phyloP scores from a whole-genome alignment of 2,888 invertebrate genomes.

The Apodemia hepburni region DNA sequence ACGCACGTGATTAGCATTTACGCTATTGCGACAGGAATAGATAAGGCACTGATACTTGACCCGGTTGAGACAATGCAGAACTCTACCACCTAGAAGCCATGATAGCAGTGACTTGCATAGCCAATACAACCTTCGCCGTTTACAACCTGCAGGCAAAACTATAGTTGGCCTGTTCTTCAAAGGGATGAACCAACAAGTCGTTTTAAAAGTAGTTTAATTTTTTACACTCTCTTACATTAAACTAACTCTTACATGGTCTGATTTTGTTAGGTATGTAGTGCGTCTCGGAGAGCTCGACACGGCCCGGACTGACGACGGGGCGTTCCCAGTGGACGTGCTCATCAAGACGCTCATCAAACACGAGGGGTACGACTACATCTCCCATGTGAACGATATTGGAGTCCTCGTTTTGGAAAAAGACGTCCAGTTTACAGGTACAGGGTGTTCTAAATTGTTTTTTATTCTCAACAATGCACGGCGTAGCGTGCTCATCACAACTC shows the following conservation, averaged over 20 bases:
- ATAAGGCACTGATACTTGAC: too few species aligned
- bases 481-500: neutral
- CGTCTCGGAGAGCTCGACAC: conserved; percentile 90
- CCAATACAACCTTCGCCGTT: too few species aligned
- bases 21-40: too few species aligned
- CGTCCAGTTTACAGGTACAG: conserved; percentile 68
- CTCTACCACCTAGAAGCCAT: too few species aligned
- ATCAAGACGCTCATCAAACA: conserved; percentile 83
- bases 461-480: neutral
- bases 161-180: too few species aligned
- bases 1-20: too few species aligned
- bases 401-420: conserved; percentile 82
- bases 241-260: neutral
- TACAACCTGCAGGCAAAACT: too few species aligned
- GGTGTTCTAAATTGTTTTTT: neutral
- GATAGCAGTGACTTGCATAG: too few species aligned
- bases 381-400: conserved; percentile 89
- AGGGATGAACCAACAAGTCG: too few species aligned
- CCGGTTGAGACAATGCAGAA: too few species aligned
- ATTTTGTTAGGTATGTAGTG: conserved; percentile 78
- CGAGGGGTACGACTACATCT: conserved; percentile 82
- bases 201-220: too few species aligned
- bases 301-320: conserved; percentile 81
- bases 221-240: too few species aligned
- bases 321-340: conserved; percentile 80